Evolutionary conservation across 2,113 vertebrate genomes (phyloP), one percentile per base, ranked within the genome.

Genomic region (Probosciger aterrimus): DNA sequence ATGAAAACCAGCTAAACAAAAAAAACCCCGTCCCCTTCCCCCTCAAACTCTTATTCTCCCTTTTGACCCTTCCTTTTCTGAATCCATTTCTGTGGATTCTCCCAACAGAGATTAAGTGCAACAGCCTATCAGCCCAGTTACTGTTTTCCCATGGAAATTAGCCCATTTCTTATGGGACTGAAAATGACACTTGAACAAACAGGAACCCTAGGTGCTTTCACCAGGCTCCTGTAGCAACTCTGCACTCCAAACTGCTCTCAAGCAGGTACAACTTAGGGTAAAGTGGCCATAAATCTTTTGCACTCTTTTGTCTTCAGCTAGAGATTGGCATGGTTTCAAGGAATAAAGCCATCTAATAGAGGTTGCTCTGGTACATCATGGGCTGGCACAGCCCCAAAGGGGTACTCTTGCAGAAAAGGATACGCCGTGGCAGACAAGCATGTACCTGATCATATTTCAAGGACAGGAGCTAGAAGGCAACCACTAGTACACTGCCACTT

Each of bases 321-420:
- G 82, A 76, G 59, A n/a, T 62, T 93, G 82, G 88, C 92, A 35
- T 14, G 37, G 59, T 74, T 96, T 88, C 94, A 33, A 59, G 79
- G 91, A 94, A 46, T 10, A 0, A n/a, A 90, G 90, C 92, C 82
- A 92, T 19, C 79, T 69, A 41, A 77, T 24, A 63, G 79, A 96
- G 82, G 63, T 57, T 90, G 82, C 59, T 77, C 37, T 49, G 37
- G 76, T 70, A 19, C 49, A 7, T 74, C 86, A 49, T 9, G 86
- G 67, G 93, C 90, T 92, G 92, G 92, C 92, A 83, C 41, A 63
- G 63, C 33, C 65, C 85, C 90, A 87, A 16, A 60, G 74, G 78
- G 82, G 82, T 85, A 79, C 79, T 96, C 81, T 79, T 82, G 88
- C 64, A 93, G 71, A 7, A 59, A 69, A 82, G 70, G n/a, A 41